Base-by-base conservation (phyloP, 2,797 vertebrate genomes). In the Corythornis leucogaster region DNA sequence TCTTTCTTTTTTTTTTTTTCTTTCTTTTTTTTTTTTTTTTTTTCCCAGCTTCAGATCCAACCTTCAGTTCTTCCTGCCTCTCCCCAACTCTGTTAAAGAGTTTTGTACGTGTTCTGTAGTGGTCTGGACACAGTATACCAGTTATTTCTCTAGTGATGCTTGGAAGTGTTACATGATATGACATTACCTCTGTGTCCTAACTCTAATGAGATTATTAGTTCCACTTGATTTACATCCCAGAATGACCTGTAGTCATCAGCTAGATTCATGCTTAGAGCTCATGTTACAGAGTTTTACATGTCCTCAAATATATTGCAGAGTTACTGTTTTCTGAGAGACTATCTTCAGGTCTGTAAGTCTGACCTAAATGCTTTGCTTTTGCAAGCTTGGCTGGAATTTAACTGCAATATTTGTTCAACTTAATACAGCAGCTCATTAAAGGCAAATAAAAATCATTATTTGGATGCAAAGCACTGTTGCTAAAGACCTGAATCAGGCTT, bases 341-440 rank as follows among this genome's bases (percentile, higher is more conserved):
- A 33, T 42, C 63, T 19, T 76, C n/a, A 79, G 35, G 57, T 33
- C 54, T 31, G 3, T 54, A 40, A 40, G 5, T 18, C 38, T 78
- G 66, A 85, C 80, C 54, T 64, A 50, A 80, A 50, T 58, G 22
- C 50, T 83, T 78, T 91, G 18, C 11, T 78, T 89, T 61, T 58
- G 11, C 2, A 0, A 12, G 28, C 38, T 85, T 68, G 66, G 31
- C 38, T 87, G 61, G 43, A 87, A 79, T 79, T 84, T 57, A 86
- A 81, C 20, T 24, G 26, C 40, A 73, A 66, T 81, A 70, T 84
- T 93, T 92, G 83, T 46, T 87, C 63, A 87, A 53, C 19, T 82
- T 92, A 84, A 86, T 86, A 66, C 22, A 86, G 43, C 20, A 73
- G 26, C 66, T 83, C 62, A 80, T 90, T 93, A 92, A 95, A 86